These are phyloP conservation scores for Sinopyrophorus schimmeli DNA, from an alignment of 2,888 invertebrate species.

Conservation along the genomic window DNA sequence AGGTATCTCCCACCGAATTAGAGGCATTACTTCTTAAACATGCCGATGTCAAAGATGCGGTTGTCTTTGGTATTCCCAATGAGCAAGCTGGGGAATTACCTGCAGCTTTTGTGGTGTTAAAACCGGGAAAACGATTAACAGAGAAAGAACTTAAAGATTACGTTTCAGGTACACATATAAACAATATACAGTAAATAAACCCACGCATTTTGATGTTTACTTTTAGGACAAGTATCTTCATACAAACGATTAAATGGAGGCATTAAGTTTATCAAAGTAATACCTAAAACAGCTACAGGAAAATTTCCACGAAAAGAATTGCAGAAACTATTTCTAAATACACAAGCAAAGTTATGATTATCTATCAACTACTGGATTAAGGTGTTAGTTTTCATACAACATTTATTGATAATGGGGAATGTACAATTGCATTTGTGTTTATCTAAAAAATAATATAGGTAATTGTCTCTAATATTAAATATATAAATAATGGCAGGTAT, in stretches of 20 bases:
- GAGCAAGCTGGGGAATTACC: constrained; percentile 76
- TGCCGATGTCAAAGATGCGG: constrained; percentile 73
- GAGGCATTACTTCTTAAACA: constrained; percentile 76
- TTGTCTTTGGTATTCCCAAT: constrained; percentile 78
- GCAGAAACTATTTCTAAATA: constrained; percentile 53
- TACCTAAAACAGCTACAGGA: constrained; percentile 77
- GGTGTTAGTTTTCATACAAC: no score
- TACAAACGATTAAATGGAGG: constrained; percentile 76
- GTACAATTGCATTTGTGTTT: no score
- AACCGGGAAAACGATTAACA: constrained; percentile 57
- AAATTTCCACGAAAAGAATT: constrained; percentile 73
- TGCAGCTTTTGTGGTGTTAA: constrained; percentile 72
- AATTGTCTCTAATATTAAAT: no score
- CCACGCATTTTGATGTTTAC: constrained; percentile 1
- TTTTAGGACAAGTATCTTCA: constrained; percentile 64
- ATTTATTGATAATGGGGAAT: no score
- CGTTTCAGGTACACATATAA: constrained; percentile 51
- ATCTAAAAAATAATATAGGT: no score
- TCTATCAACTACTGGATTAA: no score
- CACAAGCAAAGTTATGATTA: no score
- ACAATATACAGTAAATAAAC: background rate
- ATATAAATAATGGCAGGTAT: no score
- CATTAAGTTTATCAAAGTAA: constrained; percentile 69
- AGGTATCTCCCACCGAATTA: constrained; percentile 84
- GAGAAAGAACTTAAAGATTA: constrained; percentile 52